Percentiles rank a stretch among this genome's conserved stretches.
Evolutionary conservation across 2,797 vertebrate genomes (phyloP).

Genomic region (Prunella strophiata): DNA sequence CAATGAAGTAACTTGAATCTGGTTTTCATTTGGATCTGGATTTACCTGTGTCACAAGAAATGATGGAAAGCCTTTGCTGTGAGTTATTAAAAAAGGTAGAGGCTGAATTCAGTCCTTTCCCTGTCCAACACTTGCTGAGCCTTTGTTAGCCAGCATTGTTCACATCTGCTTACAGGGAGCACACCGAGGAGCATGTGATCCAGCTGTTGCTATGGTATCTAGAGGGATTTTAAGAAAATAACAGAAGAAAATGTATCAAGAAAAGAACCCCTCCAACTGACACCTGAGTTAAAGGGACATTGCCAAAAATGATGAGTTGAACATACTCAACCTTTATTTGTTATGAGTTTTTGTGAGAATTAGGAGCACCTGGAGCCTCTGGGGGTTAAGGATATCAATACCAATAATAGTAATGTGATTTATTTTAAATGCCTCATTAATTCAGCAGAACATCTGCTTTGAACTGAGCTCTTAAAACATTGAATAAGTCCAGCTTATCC

Average conservation of each 20-base stretch:
- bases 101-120: neutral
- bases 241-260: neutral
- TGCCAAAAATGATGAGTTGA: neutral
- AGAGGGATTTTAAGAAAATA: conserved; percentile 53
- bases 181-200: conserved; percentile 48
- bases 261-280: conserved; percentile 43
- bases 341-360: neutral
- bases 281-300: conserved; percentile 50
- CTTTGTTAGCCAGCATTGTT: conserved; percentile 62
- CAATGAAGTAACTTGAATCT: neutral
- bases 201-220: conserved; percentile 74
- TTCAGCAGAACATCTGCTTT: conserved; percentile 9
- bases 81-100: neutral
- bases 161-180: conserved; percentile 67
- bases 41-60: conserved; percentile 12
- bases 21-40: neutral
- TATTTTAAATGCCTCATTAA: neutral
- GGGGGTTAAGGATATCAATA: neutral
- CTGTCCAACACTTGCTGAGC: conserved; percentile 39
- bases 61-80: neutral
- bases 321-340: neutral
- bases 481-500: neutral
- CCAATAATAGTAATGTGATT: neutral
- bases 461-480: neutral
- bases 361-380: neutral